Base-by-base conservation (phyloP, 2,888 invertebrate genomes). In the Laothoe populi region DNA sequence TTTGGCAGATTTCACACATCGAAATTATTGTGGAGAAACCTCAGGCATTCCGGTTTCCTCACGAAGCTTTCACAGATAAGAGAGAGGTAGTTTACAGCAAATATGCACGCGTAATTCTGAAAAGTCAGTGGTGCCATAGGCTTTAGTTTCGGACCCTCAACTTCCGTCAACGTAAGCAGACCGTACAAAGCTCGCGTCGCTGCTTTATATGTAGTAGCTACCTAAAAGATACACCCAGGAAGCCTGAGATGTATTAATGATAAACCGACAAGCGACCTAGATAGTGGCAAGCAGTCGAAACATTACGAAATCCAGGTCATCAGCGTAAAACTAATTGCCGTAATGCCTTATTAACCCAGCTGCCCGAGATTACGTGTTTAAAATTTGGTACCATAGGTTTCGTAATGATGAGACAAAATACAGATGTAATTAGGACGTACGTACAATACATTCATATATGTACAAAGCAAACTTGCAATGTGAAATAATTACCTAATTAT, bases 251-350 rank as follows among this genome's bases (percentile, higher is more conserved):
- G 31, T n/a, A 46, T 19, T 7, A 16, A 8, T 19, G 53, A 53
- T 35, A 19, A 10, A 53, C 35, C n/a, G 53, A 19, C 23, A 23
- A 53, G 35, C 53, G 53, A 53, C 53, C 53, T 19, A 53, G 53
- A 53, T 49, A 49, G 16, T 31, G 44, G 7, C 44, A 35, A 19
- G 53, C 49, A 31, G 45, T 13, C 16, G n/a, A 16, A n/a, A 19
- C 19, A 11, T 46, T 46, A 46, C 46, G 46, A 19, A 35, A 53
- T 53, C 53, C 35, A 53, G 53, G 53, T 19, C 53, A 53, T 35
- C 53, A 11, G 24, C 46, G 31, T 53, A 19, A 53, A 53, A 35
- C 53, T 35, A 35, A 53, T 23, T 53, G 31, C 16, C 19, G 35
- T 10, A 11, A 49, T 24, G 10, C 19, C 35, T 53, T 19, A 53